Evolutionary conservation across 2,888 invertebrate genomes (phyloP), one percentile per base, ranked within the genome.

Genomic region (Melolontha melolontha): DNA sequence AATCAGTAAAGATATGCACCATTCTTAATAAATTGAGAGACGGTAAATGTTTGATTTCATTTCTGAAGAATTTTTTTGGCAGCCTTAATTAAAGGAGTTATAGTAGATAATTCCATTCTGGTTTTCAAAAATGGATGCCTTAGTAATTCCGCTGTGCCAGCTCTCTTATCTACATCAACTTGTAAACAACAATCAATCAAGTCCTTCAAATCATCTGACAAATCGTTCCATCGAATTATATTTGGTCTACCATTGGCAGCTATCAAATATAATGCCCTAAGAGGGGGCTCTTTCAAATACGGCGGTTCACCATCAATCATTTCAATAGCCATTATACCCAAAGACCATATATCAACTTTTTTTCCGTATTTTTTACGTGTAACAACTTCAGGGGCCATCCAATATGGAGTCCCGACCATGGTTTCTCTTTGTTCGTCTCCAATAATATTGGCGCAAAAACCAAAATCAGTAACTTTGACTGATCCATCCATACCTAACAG

Each of bases 301-400:
- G 98, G 98, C 0, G 98, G 98, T 80, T 97, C 95, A 0, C 98
- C 98, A 81, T 97, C 97, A 62, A 98, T 92, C 95, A 95, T 95
- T 84, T 96, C 96, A 66, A 98, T 96, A 0, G 96, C 95, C 97
- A 98, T 97, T 71, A 98, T 98, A n/a, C 97, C 97, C 66, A 98
- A 86, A 0, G 96, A 96, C 96, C 96, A 96, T 42, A 96, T 93
- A 79, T 96, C 96, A 0, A 96, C 83, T 72, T 83, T 83, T 79
- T 95, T 95, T 8, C 96, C 97, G 76, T 97, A 97, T 76, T 95
- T 93, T 79, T 97, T 96, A 71, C 96, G 87, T 0, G 94, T 95
- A 0, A 95, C 95, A 0, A 96, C 94, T 83, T 96, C 96, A 0
- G 97, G 97, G 0, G 97, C 96, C 97, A 98, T 98, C 98, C 97